Conservation (phyloP, 2,888 invertebrate genomes). For the Priocnemis perturbator region DNA sequence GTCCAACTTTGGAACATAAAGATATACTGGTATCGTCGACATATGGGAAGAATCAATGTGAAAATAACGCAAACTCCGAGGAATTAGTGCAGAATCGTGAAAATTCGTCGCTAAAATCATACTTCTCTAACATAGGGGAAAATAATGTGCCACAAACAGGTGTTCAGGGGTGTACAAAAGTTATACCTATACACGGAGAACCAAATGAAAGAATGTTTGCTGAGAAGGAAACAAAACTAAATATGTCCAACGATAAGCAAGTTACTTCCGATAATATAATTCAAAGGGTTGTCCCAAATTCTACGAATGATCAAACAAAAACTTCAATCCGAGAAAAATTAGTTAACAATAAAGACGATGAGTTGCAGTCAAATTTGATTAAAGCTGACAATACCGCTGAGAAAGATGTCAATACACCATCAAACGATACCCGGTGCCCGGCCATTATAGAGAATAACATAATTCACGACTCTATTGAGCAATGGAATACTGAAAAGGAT, state of each 20-base stretch:
- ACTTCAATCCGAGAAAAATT: slow-evolving; percentile 64
- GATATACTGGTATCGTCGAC: slow-evolving; percentile 61
- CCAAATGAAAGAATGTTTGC: slow-evolving; percentile 45
- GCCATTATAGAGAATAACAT: slow-evolving; percentile 41
- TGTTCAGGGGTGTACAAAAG: slow-evolving; percentile 41
- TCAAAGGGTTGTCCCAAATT: slow-evolving; percentile 66
- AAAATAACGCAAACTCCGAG: slow-evolving; percentile 16
- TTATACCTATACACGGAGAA: slow-evolving; percentile 36
- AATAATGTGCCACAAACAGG: slow-evolving; percentile 53
- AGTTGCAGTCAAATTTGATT: slow-evolving; percentile 64
- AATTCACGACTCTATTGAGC: slow-evolving; percentile 45
- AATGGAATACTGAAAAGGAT: slow-evolving; percentile 39
- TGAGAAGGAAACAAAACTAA: slow-evolving; percentile 54
- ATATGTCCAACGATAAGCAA: slow-evolving; percentile 52
- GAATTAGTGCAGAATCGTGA: too few relatives aligned
- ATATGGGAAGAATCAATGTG: too few relatives aligned
- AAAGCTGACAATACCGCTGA: slow-evolving; percentile 60
- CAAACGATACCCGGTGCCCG: slow-evolving; percentile 48
- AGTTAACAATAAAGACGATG: slow-evolving; percentile 65
- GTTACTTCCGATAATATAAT: slow-evolving; percentile 45
- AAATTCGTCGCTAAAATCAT: slow-evolving; percentile 24
- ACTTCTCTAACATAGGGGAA: slow-evolving; percentile 38
- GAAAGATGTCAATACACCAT: slow-evolving; percentile 44
- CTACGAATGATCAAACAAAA: slow-evolving; percentile 70
- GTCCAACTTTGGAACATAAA: slow-evolving; percentile 66